Percentiles rank a stretch among this genome's conserved stretches.
Conservation (phyloP, 2,888 invertebrate genomes). For the Drosophila cognata region DNA sequence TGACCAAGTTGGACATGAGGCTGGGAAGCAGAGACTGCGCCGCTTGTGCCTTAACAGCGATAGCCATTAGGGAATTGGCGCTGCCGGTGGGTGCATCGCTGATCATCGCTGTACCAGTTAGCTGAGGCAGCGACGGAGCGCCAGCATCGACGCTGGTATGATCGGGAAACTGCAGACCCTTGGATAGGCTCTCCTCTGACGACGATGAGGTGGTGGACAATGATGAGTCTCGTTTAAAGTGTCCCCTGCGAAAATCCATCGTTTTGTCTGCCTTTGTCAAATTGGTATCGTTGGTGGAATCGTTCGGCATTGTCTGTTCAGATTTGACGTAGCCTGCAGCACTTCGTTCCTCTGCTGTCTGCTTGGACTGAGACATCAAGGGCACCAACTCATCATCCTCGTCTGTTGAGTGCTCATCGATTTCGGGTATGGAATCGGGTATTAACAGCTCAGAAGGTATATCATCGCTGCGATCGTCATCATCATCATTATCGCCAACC, state of each 20-base stretch:
- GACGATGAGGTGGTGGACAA: conserved; percentile 83
- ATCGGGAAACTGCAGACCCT: conserved; percentile 83
- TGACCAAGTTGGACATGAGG: conserved; percentile 78
- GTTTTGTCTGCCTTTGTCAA: conserved; percentile 15
- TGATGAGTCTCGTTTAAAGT: conserved; percentile 84
- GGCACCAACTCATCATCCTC: conserved; percentile 80
- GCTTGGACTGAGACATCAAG: conserved; percentile 27
- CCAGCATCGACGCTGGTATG: conserved; percentile 72
- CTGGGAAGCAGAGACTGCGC: conserved; percentile 76
- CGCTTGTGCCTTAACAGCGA: conserved; percentile 65
- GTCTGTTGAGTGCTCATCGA: conserved; percentile 83
- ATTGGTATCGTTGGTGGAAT: conserved; percentile 12
- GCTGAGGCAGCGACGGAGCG: conserved; percentile 50
- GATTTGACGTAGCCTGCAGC: not conserved
- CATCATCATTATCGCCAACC: conserved; percentile 58
- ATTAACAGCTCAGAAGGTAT: conserved; percentile 84
- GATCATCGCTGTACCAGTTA: conserved; percentile 20
- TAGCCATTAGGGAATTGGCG: conserved; percentile 45
- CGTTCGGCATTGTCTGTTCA: not conserved
- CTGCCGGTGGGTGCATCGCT: conserved; percentile 6
- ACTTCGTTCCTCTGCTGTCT: conserved; percentile 1
- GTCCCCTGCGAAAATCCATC: conserved; percentile 82
- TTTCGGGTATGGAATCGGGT: conserved; percentile 84
- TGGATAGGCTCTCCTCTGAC: conserved; percentile 84
- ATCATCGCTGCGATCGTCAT: conserved; percentile 84